Evolutionary conservation across 2,797 vertebrate species (phyloP), one percentile per base, ranked within the genome.

Genomic region (Moxostoma hubbsi): DNA sequence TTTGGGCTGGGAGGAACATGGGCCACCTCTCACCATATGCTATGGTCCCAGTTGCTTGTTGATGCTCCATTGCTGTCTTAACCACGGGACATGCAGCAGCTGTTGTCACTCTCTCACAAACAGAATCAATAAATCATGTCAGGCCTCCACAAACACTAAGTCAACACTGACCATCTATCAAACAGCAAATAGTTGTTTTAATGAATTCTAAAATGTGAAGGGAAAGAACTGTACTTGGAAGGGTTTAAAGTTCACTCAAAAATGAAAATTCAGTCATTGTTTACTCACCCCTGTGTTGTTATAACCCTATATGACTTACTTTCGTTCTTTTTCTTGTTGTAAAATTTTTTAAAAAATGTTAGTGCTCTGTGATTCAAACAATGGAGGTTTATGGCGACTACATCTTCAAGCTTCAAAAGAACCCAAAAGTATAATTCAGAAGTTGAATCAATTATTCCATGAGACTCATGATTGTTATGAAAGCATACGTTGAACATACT

Each of bases 81-180:
- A 16, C 50, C 8, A 8, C 0, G 15, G 16, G 73, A 78, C 46
- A 43, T 45, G 9, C 51, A 67, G 67, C 82, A 68, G n/a, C 50
- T 72, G 50, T 59, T 16, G 15, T 16, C 55, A 63, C 43, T 62
- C 51, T 49, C 72, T 53, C 51, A n/a, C 36, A 24, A 54, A 65
- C 57, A 0, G 18, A 71, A 82, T 82, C 70, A 82, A 64, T 75
- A 81, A 75, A 71, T 54, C 54, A 64, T 57, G 57, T 78, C 70
- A 72, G 50, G 75, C 58, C 54, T 46, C 43, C 57, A 15, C 16
- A 58, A 72, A 24, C 55, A 7, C 16, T 55, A 45, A 43, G 36
- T 77, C 54, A 54, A 65, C 55, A 63, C 13, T 12, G 50, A 12
- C 24, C 13, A 69, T 73, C 72, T 53, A 64, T 75, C 61, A 18